Evolutionary conservation across 2,797 vertebrate genomes (phyloP).

Genomic region (Luscinia megarhynchos): DNA sequence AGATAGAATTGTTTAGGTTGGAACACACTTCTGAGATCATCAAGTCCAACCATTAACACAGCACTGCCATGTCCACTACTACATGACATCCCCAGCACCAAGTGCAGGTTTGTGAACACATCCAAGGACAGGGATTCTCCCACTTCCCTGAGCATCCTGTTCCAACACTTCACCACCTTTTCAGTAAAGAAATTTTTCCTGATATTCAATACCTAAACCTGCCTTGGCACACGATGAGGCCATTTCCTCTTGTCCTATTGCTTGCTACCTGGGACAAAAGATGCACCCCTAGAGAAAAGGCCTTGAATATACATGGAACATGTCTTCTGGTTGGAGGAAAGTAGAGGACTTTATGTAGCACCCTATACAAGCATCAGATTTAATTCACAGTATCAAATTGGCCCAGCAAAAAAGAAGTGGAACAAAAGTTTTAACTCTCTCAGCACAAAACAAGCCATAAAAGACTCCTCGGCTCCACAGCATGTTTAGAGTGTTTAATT

Average conservation of each 20-base stretch:
- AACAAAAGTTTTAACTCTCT: neutral
- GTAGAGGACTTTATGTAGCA: neutral
- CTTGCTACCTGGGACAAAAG: neutral
- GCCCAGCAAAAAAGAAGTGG: neutral
- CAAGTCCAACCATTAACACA: neutral
- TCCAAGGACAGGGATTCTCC: neutral
- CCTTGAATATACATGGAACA: neutral
- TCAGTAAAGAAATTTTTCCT: neutral
- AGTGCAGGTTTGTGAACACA: neutral
- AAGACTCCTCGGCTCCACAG: neutral
- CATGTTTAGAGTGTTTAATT: neutral
- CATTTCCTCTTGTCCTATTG: neutral
- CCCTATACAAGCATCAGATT: neutral
- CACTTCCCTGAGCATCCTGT: neutral
- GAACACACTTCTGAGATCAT: neutral
- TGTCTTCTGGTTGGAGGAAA: neutral
- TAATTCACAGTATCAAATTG: neutral
- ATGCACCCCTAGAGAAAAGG: neutral
- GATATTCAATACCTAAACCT: neutral
- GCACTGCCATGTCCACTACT: fast-evolving
- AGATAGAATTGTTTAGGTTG: neutral
- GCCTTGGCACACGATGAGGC: neutral
- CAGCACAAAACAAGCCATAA: neutral
- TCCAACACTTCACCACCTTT: neutral
- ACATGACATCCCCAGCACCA: neutral